Evolutionary conservation across 2,888 invertebrate genomes (phyloP).

Genomic region (Dicyrtomina minuta): DNA sequence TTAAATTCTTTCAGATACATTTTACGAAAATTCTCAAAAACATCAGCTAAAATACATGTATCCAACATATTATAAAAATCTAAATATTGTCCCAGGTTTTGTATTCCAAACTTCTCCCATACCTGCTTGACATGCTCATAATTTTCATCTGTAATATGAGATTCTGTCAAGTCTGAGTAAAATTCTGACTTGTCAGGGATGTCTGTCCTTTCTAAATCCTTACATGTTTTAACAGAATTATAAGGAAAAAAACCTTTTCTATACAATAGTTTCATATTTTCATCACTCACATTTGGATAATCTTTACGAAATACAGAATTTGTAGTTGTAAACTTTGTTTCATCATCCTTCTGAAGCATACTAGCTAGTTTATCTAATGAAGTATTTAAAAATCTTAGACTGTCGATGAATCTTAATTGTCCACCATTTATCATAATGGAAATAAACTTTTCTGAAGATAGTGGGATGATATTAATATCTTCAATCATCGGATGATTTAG

Average conservation of each 20-base stretch:
- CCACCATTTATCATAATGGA: background rate
- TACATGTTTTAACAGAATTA: too few relatives aligned
- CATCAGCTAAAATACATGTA: background rate
- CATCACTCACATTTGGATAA: too few relatives aligned
- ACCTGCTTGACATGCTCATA: conserved; percentile 5
- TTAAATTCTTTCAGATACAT: background rate
- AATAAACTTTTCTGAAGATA: background rate
- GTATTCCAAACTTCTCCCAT: conserved; percentile 4
- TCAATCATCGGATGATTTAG: background rate
- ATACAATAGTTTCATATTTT: background rate
- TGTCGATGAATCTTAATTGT: background rate
- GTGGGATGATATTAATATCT: background rate
- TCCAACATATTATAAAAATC: conserved; percentile 1
- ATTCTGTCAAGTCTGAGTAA: too few relatives aligned
- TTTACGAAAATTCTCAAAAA: background rate
- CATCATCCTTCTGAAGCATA: too few relatives aligned
- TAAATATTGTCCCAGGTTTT: conserved; percentile 5
- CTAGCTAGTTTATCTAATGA: background rate
- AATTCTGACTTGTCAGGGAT: conserved; percentile 10
- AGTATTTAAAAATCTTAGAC: background rate
- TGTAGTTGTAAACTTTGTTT: too few relatives aligned
- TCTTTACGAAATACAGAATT: too few relatives aligned
- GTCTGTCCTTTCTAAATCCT: background rate
- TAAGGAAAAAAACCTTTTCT: conserved; percentile 6
- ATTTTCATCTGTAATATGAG: background rate